These are phyloP conservation scores for Rotaria sp. DNA, from an alignment of 2,888 invertebrate species.

Conservation along the genomic window DNA sequence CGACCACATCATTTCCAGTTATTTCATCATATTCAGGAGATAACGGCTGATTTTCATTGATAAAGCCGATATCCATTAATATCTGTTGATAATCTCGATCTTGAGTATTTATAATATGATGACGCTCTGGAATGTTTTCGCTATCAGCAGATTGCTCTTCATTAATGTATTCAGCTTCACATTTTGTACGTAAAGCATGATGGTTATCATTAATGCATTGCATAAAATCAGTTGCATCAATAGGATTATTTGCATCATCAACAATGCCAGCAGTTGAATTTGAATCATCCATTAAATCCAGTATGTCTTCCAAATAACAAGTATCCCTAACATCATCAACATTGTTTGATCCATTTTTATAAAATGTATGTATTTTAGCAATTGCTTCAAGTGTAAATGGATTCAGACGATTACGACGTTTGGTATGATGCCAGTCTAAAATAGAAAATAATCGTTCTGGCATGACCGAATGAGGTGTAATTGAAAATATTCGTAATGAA, in stretches of 20 bases:
- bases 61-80: too few species aligned
- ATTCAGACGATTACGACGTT: background rate
- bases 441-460: background rate
- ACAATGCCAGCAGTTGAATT: background rate
- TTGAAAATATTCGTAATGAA: background rate
- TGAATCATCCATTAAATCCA: background rate
- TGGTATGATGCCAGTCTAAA: background rate
- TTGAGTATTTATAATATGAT: too few species aligned
- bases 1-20: too few species aligned
- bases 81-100: too few species aligned
- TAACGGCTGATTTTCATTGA: too few species aligned
- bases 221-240: background rate
- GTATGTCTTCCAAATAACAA: background rate
- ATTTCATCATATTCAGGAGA: too few species aligned
- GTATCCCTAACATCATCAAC: background rate
- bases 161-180: background rate
- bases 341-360: background rate
- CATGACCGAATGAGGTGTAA: background rate
- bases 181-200: background rate
- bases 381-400: background rate
- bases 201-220: background rate
- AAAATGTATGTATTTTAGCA: background rate
- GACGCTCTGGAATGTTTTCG: too few species aligned
- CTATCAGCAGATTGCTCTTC: background rate
- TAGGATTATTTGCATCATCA: background rate